These are phyloP conservation scores for Rana temporaria DNA, from an alignment of 2,113 vertebrate species.

Conservation along the genomic window DNA sequence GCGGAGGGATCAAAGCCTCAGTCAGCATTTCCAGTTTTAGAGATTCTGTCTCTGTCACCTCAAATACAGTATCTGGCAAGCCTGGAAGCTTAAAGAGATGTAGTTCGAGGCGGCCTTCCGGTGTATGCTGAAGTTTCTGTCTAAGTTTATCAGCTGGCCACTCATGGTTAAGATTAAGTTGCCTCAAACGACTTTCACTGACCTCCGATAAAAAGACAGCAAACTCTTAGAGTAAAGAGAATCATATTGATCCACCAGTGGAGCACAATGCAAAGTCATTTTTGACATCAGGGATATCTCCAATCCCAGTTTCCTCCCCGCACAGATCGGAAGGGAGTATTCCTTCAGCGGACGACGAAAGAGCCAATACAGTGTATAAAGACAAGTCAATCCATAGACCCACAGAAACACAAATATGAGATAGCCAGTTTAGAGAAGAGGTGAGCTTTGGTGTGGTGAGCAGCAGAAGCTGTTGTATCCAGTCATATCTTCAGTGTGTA, in stretches of 20 bases:
- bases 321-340: constrained; percentile 83
- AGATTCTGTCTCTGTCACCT: constrained; percentile 80
- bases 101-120: constrained; percentile 76
- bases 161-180: constrained; percentile 87
- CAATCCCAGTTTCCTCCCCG: constrained; percentile 85
- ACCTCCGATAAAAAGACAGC: constrained; percentile 90
- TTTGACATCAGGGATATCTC: constrained; percentile 87
- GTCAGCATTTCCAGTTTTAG: constrained; percentile 83
- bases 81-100: constrained; percentile 83
- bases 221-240: constrained; percentile 86
- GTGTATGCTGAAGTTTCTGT: constrained; percentile 74
- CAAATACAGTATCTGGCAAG: constrained; percentile 83
- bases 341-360: constrained; percentile 85
- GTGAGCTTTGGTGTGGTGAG: constrained; percentile 86
- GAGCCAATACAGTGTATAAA: constrained; percentile 89
- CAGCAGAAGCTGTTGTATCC: constrained; percentile 87
- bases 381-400: constrained; percentile 81
- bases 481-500: constrained; percentile 80
- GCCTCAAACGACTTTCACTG: constrained; percentile 84
- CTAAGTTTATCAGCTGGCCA: constrained; percentile 85
- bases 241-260: constrained; percentile 90
- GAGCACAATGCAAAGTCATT: constrained; percentile 90
- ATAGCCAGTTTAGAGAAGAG: constrained; percentile 88
- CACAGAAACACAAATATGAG: constrained; percentile 85
- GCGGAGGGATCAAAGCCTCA: constrained; percentile 77